These are phyloP conservation scores for Pentalonia nigronervosa DNA, from an alignment of 1,140 invertebrate genomes.

Conservation along the genomic window DNA sequence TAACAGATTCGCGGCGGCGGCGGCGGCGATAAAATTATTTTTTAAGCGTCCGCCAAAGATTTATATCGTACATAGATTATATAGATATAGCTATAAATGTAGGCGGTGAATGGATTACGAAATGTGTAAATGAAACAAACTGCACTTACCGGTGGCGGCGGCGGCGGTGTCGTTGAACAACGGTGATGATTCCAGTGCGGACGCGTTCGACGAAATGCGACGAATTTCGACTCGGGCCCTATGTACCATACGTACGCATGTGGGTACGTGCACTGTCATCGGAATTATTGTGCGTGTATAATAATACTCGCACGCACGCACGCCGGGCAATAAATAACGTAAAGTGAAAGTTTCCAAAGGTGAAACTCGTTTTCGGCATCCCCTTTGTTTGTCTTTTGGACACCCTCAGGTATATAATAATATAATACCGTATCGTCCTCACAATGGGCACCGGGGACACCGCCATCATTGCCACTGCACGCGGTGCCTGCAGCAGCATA, in stretches of 20 bases:
- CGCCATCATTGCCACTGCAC: conserved; percentile 11
- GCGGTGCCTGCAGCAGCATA: neutral
- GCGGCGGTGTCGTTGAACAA: neutral
- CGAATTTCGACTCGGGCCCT: neutral
- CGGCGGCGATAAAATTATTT: neutral
- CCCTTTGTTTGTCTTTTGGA: conserved; percentile 55
- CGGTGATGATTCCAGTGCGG: conserved; percentile 4
- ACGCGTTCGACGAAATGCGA: conserved; percentile 40
- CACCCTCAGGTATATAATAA: conserved; percentile 47
- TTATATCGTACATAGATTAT: neutral
- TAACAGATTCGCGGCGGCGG: neutral
- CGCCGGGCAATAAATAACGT: conserved; percentile 45
- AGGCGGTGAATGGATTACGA: neutral
- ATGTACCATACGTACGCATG: neutral
- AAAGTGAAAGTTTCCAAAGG: conserved; percentile 57
- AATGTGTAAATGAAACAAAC: neutral
- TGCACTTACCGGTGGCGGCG: neutral
- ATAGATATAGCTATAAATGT: neutral
- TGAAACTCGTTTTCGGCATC: conserved; percentile 57
- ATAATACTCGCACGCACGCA: neutral
- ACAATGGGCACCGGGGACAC: conserved; percentile 49
- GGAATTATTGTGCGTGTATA: neutral
- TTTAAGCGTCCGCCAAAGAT: neutral
- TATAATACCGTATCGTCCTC: neutral
- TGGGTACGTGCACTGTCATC: conserved; percentile 48